Base-by-base conservation (phyloP, 2,888 invertebrate species). In the Bugula neritina region DNA sequence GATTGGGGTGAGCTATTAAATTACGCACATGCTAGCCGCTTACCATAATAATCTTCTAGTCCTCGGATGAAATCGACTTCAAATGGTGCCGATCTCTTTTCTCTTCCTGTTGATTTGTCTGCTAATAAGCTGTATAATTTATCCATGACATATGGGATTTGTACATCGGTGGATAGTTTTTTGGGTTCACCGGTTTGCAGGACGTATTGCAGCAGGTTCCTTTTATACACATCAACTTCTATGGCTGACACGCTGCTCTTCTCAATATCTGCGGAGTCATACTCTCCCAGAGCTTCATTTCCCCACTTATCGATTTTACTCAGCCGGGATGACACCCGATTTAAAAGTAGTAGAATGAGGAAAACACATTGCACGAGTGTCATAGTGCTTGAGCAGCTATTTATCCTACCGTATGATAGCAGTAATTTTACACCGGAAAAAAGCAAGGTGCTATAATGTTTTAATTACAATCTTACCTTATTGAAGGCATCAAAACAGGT, bases 21-120 rank as follows among this genome's bases (percentile, higher is more conserved):
- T n/a, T n/a, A n/a, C n/a, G n/a, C n/a, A n/a, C n/a, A n/a, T n/a
- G n/a, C n/a, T n/a, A n/a, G n/a, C n/a, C 3, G n/a, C 69, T 10
- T 54, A 70, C 70, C 70, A 23, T 54, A 70, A 29, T 70, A n/a
- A 29, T 70, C 70, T 29, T 70, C 70, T 31, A 70, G 31, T 27
- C 70, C 70, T 35, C 70, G 2, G 3, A 70, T 70, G 2, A 70
- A 27, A 29, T 70, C 70, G 5, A 70, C 70, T 25, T 70, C 29
- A 29, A 70, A 70, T 5, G 70, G 52, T 23, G 70, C 52, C 35
- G 43, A 54, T 17, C 54, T n/a, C 23, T 29, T 43, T 52, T 70
- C 54, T 29, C 54, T 43, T 25, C 70, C 70, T 10, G 43, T 70
- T 25, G 70, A 54, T 54, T 54, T 70, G 23, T 70, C 54, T 10